Evolutionary conservation across 2,797 vertebrate species (phyloP).

Genomic region (Menidia menidia): DNA sequence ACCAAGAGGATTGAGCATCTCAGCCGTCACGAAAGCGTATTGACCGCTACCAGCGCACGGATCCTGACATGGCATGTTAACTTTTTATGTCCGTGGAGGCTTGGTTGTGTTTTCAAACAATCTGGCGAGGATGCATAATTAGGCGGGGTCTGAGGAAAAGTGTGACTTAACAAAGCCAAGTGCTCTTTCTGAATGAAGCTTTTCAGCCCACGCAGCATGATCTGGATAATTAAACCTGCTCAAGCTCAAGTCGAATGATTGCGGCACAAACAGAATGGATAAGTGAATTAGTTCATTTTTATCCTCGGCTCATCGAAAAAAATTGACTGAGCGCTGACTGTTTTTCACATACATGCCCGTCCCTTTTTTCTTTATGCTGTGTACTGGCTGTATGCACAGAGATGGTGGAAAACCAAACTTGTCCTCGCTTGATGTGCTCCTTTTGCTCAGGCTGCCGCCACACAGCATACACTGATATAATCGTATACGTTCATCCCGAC

Average conservation of each 20-base stretch:
- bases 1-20: background rate
- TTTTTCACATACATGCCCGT: too few species aligned
- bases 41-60: background rate
- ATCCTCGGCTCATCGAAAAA: too few species aligned
- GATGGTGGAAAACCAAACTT: background rate
- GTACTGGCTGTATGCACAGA: too few species aligned
- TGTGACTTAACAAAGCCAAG: background rate
- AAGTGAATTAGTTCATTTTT: background rate
- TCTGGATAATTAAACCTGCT: background rate
- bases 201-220: background rate
- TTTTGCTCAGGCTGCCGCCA: background rate
- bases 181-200: background rate
- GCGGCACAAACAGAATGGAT: background rate
- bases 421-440: background rate
- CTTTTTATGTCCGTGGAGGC: background rate
- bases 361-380: too few species aligned
- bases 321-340: background rate
- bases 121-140: background rate
- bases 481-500: constrained; percentile 24
- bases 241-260: background rate
- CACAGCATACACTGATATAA: background rate
- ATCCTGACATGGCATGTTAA: constrained; percentile 1
- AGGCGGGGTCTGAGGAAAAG: background rate
- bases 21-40: constrained; percentile 2
- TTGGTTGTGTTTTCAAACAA: background rate